Evolutionary conservation across 2,888 invertebrate species (phyloP), one percentile per base, ranked within the genome.

Genomic region (Tetragonisca angustula): DNA sequence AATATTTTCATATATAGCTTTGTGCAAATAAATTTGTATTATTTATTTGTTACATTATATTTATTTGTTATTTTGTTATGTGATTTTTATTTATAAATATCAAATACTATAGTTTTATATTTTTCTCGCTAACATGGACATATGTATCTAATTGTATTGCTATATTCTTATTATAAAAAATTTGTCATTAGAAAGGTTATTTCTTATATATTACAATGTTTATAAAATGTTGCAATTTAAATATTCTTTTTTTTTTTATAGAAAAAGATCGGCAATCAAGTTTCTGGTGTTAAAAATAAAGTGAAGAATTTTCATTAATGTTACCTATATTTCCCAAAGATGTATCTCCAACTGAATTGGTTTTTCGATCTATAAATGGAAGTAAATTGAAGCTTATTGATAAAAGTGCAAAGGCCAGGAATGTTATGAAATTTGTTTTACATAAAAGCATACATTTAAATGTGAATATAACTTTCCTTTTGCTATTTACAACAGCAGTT

Each of bases 401-500:
- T 36, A 80, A 77, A 76, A 76, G 71, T 56, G 69, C 72, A 52
- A 82, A 84, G 71, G 27, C 86, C 54, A 86, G 84, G 79, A 89
- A 90, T 79, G 89, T 91, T 64, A 88, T 92, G 70, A 90, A 91
- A 79, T 92, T 92, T 77, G 82, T 83, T 27, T 84, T 92, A 49
- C 75, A 83, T 17, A 88, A 85, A 68, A 80, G 90, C 6, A 76
- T 76, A 54, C 76, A 75, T 9, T 81, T 88, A 13, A 85, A 88
- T 67, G 27, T 86, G 49, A 87, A 73, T 67, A 27, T 81, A 24
- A 90, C 82, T 15, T 32, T 92, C 43, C 62, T 83, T 21, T 76
- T 91, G n/a, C 21, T 89, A 24, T 84, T 87, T 52, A 21, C 76
- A 62, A 85, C 86, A 24, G 32, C 90, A 15, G 56, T 88, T 27